A percentile compares a stretch with the other conserved stretches of the same genome.
phyloP scores from a whole-genome alignment of 2,888 invertebrate genomes.

The Eretmocerus hayati region DNA sequence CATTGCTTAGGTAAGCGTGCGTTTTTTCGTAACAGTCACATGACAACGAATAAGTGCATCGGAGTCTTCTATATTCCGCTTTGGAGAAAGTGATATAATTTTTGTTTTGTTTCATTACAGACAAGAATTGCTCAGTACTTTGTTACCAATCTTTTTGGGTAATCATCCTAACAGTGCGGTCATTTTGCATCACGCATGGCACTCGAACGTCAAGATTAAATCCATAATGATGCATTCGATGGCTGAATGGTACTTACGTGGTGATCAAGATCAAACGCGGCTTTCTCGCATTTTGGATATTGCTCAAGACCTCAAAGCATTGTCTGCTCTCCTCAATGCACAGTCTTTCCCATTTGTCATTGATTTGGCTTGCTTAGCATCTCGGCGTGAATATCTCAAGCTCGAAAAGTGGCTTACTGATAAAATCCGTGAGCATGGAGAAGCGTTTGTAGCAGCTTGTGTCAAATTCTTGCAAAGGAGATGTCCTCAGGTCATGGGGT shows the following conservation, averaged over 20 bases:
- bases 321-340: constrained; percentile 84
- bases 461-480: constrained; percentile 83
- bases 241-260: constrained; percentile 94
- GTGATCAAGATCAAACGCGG: constrained; percentile 88
- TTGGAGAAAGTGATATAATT: background rate
- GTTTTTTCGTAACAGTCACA: background rate
- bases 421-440: constrained; percentile 93
- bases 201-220: constrained; percentile 66
- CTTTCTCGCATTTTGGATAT: constrained; percentile 92
- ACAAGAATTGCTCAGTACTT: constrained; percentile 77
- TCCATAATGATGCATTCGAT: constrained; percentile 90
- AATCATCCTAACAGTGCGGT: constrained; percentile 95
- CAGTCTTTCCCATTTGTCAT: constrained; percentile 94
- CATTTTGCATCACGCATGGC: constrained; percentile 96
- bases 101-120: constrained; percentile 39
- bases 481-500: constrained; percentile 78
- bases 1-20: constrained; percentile 64
- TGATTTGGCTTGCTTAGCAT: constrained; percentile 95
- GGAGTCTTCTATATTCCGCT: background rate
- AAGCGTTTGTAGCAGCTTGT: constrained; percentile 77
- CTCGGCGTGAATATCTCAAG: constrained; percentile 92
- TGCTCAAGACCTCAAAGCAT: constrained; percentile 88
- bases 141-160: constrained; percentile 89
- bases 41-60: background rate
- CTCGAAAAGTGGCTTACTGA: constrained; percentile 98